phyloP scores from a whole-genome alignment of 2,888 invertebrate species.

The Thysanoteuthis rhombus region DNA sequence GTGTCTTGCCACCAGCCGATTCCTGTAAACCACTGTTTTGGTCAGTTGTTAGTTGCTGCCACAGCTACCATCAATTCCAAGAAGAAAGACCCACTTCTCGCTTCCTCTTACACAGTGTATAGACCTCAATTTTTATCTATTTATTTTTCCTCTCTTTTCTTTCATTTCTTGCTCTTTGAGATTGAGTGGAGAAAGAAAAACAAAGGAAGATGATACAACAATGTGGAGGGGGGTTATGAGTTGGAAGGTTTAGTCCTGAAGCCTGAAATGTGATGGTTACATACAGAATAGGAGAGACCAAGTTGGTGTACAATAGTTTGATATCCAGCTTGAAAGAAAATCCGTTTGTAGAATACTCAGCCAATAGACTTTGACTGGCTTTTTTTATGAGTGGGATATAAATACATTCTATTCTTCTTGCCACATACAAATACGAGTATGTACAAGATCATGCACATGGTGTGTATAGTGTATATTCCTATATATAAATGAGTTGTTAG shows the following conservation, averaged over 20 bases:
- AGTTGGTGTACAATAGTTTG: background rate
- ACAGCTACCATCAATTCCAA: background rate
- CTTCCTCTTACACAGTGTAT: too few relatives aligned
- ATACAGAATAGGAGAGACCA: background rate
- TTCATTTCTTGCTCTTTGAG: background rate
- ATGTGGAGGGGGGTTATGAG: background rate
- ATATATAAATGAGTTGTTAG: background rate
- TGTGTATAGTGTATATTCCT: too few relatives aligned
- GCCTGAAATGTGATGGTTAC: background rate
- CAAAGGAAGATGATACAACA: background rate
- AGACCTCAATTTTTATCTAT: background rate
- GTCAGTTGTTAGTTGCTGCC: background rate
- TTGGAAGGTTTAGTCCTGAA: background rate
- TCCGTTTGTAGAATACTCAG: background rate
- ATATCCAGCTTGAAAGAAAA: background rate
- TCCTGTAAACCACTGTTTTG: background rate
- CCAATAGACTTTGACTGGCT: background rate
- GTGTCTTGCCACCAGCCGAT: background rate
- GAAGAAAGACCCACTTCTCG: background rate
- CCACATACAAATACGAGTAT: background rate
- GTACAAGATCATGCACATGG: background rate
- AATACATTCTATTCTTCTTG: background rate
- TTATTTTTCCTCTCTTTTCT: background rate
- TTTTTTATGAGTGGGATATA: background rate
- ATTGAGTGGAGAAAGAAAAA: background rate